Percentiles rank a stretch among this genome's conserved stretches.
These are phyloP conservation scores for Lophura nycthemera DNA, from an alignment of 2,113 vertebrate species.

Conservation along the genomic window DNA sequence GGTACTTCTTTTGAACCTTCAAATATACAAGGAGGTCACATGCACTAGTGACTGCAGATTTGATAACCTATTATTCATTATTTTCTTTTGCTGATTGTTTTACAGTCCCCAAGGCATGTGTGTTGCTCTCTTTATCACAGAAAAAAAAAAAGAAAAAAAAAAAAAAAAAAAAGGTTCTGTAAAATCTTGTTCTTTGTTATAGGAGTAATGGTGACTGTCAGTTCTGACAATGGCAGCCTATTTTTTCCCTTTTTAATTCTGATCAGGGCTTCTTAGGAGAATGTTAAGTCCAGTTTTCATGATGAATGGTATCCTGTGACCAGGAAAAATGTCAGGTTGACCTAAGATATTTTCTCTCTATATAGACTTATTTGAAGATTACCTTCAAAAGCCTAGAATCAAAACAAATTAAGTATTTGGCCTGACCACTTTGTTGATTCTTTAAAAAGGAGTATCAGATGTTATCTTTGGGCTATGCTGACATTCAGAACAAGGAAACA, in stretches of 20 bases:
- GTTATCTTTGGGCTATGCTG: not conserved
- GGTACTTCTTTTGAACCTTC: slow-evolving; percentile 68
- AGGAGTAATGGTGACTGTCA: not conserved
- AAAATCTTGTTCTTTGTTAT: slow-evolving; percentile 1
- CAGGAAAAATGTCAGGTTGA: not conserved
- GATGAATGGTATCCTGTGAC: not conserved
- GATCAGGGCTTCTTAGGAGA: not conserved
- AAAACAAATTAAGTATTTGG: not conserved
- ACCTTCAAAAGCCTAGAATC: not conserved
- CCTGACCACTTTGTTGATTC: not conserved
- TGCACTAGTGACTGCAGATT: slow-evolving; percentile 51
- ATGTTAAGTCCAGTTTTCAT: not conserved
- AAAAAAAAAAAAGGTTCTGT: not conserved
- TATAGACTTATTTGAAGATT: not conserved
- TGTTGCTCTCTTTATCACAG: not conserved
- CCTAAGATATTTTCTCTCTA: not conserved
- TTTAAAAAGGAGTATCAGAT: not conserved
- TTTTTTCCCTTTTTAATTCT: slow-evolving; percentile 10
- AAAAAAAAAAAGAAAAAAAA: not conserved
- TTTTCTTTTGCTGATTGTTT: slow-evolving; percentile 70
- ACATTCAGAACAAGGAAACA: slow-evolving; percentile 29
- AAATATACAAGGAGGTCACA: slow-evolving; percentile 69
- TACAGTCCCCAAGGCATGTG: not conserved
- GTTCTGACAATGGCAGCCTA: not conserved
- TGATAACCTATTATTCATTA: slow-evolving; percentile 60